phyloP scores from a whole-genome alignment of 2,888 invertebrate genomes.

The Lasius fuliginosus region DNA sequence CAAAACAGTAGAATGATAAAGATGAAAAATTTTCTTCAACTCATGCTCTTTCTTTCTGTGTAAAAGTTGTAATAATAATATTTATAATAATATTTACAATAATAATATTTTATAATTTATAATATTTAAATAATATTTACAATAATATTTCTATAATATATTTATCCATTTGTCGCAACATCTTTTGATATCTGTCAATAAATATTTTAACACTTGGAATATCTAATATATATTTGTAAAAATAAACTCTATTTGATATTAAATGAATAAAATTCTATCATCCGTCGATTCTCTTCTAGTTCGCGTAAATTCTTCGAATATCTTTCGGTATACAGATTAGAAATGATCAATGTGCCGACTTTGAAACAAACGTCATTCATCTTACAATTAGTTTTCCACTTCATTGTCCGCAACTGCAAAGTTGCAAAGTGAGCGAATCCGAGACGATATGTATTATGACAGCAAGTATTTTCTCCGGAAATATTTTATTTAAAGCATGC shows the following conservation, averaged over 20 bases:
- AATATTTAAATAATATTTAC: not conserved
- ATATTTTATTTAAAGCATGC: not conserved
- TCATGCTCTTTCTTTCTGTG: not conserved
- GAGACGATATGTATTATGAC: not conserved
- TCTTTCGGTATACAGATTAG: not conserved
- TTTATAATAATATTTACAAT: not conserved
- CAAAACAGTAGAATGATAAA: not conserved
- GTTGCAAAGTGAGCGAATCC: not conserved
- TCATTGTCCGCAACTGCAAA: not conserved
- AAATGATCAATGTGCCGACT: not conserved
- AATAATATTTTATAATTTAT: not conserved
- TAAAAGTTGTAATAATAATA: not conserved
- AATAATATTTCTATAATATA: not conserved
- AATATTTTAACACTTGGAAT: not conserved
- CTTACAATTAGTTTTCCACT: slow-evolving; percentile 4
- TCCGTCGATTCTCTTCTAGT: not conserved
- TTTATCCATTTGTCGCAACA: not conserved
- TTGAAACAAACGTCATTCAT: slow-evolving; percentile 1
- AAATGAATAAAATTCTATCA: not conserved
- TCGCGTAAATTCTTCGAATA: not conserved
- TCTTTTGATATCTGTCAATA: not conserved
- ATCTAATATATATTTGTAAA: not conserved
- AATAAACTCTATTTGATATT: slow-evolving; percentile 15
- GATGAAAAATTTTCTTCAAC: not conserved
- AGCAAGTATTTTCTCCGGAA: not conserved